These are phyloP conservation scores for Pocillopora verrucosa DNA, from an alignment of 64 coral and sea anemone genomes.

Conservation along the genomic window DNA sequence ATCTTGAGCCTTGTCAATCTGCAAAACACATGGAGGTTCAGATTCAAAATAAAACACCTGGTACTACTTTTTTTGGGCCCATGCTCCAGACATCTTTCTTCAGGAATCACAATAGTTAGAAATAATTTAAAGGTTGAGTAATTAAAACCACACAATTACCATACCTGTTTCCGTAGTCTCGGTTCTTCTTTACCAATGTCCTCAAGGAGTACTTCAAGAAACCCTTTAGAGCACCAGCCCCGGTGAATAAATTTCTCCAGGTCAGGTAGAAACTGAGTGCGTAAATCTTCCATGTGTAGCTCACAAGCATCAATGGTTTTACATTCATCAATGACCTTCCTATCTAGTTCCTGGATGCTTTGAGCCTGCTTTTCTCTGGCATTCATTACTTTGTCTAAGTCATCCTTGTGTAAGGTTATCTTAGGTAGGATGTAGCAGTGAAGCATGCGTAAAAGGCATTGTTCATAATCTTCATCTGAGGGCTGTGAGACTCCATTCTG, in stretches of 20 bases:
- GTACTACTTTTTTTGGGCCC: no score
- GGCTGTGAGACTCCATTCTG: conserved; percentile 30
- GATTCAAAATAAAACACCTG: not conserved
- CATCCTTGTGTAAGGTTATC: conserved; percentile 64
- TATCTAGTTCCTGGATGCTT: conserved; percentile 60
- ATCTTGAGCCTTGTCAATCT: conserved; percentile 78
- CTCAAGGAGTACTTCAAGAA: conserved; percentile 64
- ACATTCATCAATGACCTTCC: conserved; percentile 56
- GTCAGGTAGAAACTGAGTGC: conserved; percentile 62
- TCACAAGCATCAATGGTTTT: conserved; percentile 64
- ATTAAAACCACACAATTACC: not conserved
- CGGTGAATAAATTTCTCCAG: conserved; percentile 58
- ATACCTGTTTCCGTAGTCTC: conserved; percentile 48
- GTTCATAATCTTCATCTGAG: conserved; percentile 63
- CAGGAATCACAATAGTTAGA: not conserved
- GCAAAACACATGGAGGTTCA: conserved; percentile 1
- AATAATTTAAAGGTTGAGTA: not conserved
- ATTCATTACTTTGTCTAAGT: conserved; percentile 62
- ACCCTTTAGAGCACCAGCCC: conserved; percentile 46
- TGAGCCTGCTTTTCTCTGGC: conserved; percentile 62
- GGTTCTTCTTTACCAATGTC: conserved; percentile 75
- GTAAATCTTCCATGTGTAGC: conserved; percentile 43
- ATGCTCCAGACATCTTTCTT: no score
- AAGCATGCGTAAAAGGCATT: conserved; percentile 84
- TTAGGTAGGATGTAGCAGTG: conserved; percentile 96